Base-by-base conservation (phyloP, 2,113 vertebrate genomes). In the Pollimyrus isidori region DNA sequence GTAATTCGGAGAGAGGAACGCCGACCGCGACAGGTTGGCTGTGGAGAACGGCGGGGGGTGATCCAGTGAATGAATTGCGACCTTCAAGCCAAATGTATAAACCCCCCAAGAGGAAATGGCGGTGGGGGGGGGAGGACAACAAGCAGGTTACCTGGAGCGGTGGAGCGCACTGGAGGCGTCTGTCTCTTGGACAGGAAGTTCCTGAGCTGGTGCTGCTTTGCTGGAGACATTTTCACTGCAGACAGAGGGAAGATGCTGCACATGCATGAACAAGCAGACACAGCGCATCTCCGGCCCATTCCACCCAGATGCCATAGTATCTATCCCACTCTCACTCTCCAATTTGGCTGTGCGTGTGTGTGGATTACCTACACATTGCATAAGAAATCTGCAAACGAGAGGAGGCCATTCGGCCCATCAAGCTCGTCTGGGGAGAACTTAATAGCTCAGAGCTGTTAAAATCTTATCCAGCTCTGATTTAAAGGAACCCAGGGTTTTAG, bases 131-230 rank as follows among this genome's bases (percentile, higher is more conserved):
- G 39, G 6, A 3, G 0, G 52, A 53, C 17, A 1, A 15, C 85
- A 39, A 69, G 82, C 21, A 82, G 46, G 86, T 90, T 97, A 99
- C 98, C 98, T 97, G 98, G 98, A 91, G 98, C 98, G 17, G 97
- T 99, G 13, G 98, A 98, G 58, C 97, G 96, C 62, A 99, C 91
- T 0, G 97, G 98, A 3, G 98, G 98, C 88, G 97, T 98, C 92
- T 98, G 97, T 46, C 98, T 96, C 94, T 99, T 99, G 30, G 97
- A 97, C 39, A 99, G 95, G 91, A 99, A 99, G 94, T 97, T 99
- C 90, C 98, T 97, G 91, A 99, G 91, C 89, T 99, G 98, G 62
- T 96, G 93, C 91, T 97, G 97, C 90, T 99, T 99, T 89, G 95
- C 95, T 0, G 96, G 95, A 7, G 98, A 97, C 90, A 98, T 93